Conservation (phyloP, 2,888 invertebrate species). For the Thereva nobilitata region DNA sequence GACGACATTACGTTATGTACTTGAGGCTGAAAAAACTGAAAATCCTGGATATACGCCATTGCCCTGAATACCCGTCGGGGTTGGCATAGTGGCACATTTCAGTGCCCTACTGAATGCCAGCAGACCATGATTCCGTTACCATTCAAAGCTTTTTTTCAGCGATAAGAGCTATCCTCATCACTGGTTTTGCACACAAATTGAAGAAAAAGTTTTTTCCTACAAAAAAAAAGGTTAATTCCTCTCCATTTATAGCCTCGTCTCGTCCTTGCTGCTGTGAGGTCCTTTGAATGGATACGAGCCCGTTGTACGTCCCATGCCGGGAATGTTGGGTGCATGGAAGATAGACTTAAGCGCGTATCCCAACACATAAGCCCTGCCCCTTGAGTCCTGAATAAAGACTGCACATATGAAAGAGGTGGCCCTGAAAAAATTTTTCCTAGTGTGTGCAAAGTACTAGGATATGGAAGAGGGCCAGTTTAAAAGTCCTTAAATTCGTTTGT, state of each 20-base stretch:
- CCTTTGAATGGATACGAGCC: slow-evolving; percentile 5
- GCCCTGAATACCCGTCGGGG: neutral
- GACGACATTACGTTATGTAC: no score
- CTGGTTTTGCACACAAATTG: neutral
- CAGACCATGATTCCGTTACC: slow-evolving; percentile 28
- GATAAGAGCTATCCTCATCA: slow-evolving; percentile 15
- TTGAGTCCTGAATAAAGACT: slow-evolving; percentile 19
- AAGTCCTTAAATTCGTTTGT: slow-evolving; percentile 13
- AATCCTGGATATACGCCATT: neutral
- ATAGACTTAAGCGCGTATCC: slow-evolving; percentile 16
- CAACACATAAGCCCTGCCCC: slow-evolving; percentile 3
- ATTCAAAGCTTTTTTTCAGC: slow-evolving; percentile 6
- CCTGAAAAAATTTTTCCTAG: slow-evolving; percentile 15
- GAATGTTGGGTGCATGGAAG: slow-evolving; percentile 6
- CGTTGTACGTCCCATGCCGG: neutral
- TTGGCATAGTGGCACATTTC: slow-evolving; percentile 12
- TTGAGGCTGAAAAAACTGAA: no score
- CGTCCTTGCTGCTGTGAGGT: slow-evolving; percentile 22
- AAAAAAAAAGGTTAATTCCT: slow-evolving; percentile 24
- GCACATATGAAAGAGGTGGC: slow-evolving; percentile 5
- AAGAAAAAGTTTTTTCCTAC: slow-evolving; percentile 18
- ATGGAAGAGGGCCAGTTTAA: slow-evolving; percentile 12
- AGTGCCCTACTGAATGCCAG: slow-evolving; percentile 25
- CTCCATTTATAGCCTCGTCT: slow-evolving; percentile 19
- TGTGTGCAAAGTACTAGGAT: neutral